Evolutionary conservation across 2,888 invertebrate species (phyloP), one percentile per base, ranked within the genome.

Genomic region (Cyaniris semiargus): DNA sequence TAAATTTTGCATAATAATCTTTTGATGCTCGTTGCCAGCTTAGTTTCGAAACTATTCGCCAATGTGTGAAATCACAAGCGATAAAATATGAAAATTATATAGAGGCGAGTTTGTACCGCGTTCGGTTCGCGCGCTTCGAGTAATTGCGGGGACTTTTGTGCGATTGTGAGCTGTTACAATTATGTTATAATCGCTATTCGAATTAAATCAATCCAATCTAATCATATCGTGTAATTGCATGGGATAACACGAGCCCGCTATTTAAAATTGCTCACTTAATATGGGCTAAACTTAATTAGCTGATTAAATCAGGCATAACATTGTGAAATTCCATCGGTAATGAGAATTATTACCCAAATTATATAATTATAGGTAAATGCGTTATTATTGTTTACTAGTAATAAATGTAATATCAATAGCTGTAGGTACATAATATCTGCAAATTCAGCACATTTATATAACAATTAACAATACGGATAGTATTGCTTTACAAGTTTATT

Each of bases 1-100:
- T 87, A 87, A 85, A 88, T 89, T 90, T 88, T 85, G 90, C 90
- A 90, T 90, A 90, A 89, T 89, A 89, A 87, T 86, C 86, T 86
- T 85, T 84, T 84, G 83, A 83, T 84, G 84, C 85, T 85, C 86
- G 74, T 74, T 74, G 74, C 74, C 74, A 74, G 74, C 74, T 74
- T 74, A 74, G 74, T 74, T 74, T 48, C 44, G 74, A 74, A 74
- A 48, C 74, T 74, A 74, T 74, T 53, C 74, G 74, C 74, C 74
- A 74, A 74, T 74, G 74, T 74, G 74, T 53, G 74, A 74, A 74
- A 74, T 74, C 74, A 74, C 27, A 74, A 74, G 74, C 48, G 74
- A 74, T 74, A 74, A 74, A 74, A 74, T 74, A 53, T 74, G 74
- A 48, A 74, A 74, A 74, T 74, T 74, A 53, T 48, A 53, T 74